Evolutionary conservation across 2,113 vertebrate genomes (phyloP), one percentile per base, ranked within the genome.

Genomic region (Cnemophilus loriae): DNA sequence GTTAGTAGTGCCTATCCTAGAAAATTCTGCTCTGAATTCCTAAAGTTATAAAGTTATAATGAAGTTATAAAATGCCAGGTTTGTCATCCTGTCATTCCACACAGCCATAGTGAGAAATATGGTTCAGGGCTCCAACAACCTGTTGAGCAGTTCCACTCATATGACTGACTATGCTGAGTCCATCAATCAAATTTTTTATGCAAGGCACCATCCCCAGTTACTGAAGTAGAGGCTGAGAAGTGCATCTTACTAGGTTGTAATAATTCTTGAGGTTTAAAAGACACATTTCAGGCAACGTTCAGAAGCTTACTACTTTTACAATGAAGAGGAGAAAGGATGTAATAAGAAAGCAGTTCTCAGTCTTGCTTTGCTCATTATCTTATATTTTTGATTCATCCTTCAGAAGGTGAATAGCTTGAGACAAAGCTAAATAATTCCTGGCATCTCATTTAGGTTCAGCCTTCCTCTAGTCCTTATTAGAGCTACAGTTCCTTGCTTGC

Each of bases 341-440:
- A 21, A 41, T 49, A 59, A 82, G 59, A 67, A 70, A 61, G 11
- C 16, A 76, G 18, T 74, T 80, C n/a, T 90, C 46, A 83, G 46
- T 73, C 85, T 91, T 87, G 18, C 22, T 24, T 27, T 68, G 64
- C 18, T 93, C 28, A 61, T 94, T 94, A 84, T 81, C 24, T 64
- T 70, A 24, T 3, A 55, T 83, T 92, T 85, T 93, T 93, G 65
- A 85, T 59, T 95, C n/a, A 87, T 64, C 13, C 26, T 76, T 71
- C 49, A 86, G 77, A 86, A 94, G 7, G 0, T 55, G 76, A 84
- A 76, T 70, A 68, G 17, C 23, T 87, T 75, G 52, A 87, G 70
- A 95, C 33, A 93, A 92, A 90, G 27, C 26, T 88, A 97, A 96
- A 92, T 89, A 60, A 74, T 88, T 96, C 32, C 56, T 96, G 78